phyloP scores from a whole-genome alignment of 2,888 invertebrate genomes.

The Helicoverpa assulta region DNA sequence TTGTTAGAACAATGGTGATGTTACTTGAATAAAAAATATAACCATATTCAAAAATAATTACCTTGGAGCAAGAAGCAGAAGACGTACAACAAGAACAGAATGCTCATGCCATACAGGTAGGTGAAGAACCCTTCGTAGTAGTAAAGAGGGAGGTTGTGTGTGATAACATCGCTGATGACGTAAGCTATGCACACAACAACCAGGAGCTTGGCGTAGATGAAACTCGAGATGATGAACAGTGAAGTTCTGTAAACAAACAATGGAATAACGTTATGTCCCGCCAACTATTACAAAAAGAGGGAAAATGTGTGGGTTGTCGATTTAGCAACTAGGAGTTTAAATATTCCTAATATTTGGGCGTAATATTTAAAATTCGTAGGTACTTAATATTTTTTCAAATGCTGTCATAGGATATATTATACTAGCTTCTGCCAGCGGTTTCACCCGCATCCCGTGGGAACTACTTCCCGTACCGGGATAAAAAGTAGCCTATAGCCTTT shows the following conservation, averaged over 20 bases:
- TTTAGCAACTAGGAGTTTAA: too few relatives aligned
- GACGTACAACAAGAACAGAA: constrained; percentile 97
- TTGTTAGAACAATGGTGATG: neutral
- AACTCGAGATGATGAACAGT: constrained; percentile 98
- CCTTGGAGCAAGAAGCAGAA: constrained; percentile 98
- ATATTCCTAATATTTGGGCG: too few relatives aligned
- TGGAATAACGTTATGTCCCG: constrained; percentile 15
- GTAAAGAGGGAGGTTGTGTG: constrained; percentile 96
- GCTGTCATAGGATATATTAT: too few relatives aligned
- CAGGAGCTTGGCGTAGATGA: constrained; percentile 98
- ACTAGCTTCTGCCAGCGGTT: too few relatives aligned
- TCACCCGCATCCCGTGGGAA: too few relatives aligned
- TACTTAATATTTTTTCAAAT: too few relatives aligned
- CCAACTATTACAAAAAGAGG: neutral
- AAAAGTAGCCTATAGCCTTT: too few relatives aligned
- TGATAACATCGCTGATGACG: constrained; percentile 98
- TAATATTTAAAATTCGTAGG: too few relatives aligned
- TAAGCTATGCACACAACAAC: constrained; percentile 98
- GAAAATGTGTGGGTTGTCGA: neutral
- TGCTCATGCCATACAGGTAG: constrained; percentile 97
- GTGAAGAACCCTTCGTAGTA: constrained; percentile 99
- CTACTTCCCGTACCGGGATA: too few relatives aligned
- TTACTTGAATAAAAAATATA: neutral
- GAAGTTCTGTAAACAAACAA: constrained; percentile 94
- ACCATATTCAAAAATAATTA: constrained; percentile 69